Conservation (phyloP, 1,140 invertebrate species). For the Papilio helenus region DNA sequence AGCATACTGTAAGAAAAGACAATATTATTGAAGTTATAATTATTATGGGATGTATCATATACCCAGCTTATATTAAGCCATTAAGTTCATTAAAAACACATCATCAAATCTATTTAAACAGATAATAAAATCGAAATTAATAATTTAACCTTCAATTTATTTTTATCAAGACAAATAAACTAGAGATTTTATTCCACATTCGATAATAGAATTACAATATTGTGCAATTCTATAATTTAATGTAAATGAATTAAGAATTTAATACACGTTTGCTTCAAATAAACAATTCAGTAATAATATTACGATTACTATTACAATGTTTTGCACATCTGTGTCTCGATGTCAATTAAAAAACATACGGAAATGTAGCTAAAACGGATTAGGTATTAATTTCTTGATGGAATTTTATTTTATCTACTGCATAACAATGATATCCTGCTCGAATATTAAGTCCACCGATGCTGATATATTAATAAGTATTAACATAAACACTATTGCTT, state of each 20-base stretch:
- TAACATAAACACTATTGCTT: no score
- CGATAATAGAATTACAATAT: background rate
- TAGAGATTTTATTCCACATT: background rate
- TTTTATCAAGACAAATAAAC: background rate
- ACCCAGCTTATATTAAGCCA: no score
- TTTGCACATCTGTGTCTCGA: conserved; percentile 7
- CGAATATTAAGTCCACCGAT: background rate
- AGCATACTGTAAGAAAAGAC: background rate
- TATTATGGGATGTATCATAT: background rate
- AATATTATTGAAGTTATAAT: background rate
- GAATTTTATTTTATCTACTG: background rate
- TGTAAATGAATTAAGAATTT: background rate
- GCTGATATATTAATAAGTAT: no score
- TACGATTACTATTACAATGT: background rate
- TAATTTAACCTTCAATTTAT: background rate
- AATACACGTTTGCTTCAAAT: background rate
- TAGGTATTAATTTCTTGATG: background rate
- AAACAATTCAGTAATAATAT: background rate
- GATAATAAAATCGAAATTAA: background rate
- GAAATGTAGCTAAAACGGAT: background rate
- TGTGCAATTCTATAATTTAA: background rate
- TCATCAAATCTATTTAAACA: background rate
- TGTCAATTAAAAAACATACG: background rate
- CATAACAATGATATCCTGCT: background rate
- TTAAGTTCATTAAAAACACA: no score